phyloP scores from a whole-genome alignment of 2,888 invertebrate genomes.

The Merodon equestris region DNA sequence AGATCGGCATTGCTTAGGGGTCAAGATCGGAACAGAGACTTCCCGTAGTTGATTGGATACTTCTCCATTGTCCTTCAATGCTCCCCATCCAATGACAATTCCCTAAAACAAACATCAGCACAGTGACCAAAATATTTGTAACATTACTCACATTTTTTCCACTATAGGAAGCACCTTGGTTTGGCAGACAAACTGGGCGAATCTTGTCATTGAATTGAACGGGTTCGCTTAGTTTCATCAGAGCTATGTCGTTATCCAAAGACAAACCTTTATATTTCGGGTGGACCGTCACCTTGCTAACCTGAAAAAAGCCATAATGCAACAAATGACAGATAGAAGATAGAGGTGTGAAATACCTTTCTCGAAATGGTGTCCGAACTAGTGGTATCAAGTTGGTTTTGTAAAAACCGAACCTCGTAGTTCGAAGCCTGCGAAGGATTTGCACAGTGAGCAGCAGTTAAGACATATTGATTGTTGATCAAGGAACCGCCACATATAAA shows the following conservation, averaged over 20 bases:
- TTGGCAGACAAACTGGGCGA: conserved; percentile 65
- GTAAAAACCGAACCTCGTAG: conserved; percentile 51
- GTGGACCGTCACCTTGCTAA: conserved; percentile 31
- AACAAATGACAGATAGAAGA: not conserved
- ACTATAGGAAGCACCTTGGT: conserved; percentile 17
- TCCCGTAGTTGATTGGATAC: conserved; percentile 52
- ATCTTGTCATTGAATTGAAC: conserved; percentile 58
- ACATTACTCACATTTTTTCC: conserved; percentile 57
- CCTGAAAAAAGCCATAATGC: conserved; percentile 11
- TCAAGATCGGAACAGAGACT: conserved; percentile 63
- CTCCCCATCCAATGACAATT: conserved; percentile 66
- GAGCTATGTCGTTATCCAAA: conserved; percentile 62
- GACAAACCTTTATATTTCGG: conserved; percentile 39
- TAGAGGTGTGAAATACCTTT: conserved; percentile 17
- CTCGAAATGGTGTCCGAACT: conserved; percentile 6
- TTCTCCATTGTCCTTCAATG: conserved; percentile 38
- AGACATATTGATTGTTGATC: conserved; percentile 79
- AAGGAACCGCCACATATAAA: conserved; percentile 87
- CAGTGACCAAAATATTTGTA: not conserved
- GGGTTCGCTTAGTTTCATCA: conserved; percentile 49
- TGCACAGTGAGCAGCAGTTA: conserved; percentile 55
- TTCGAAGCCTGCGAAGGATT: conserved; percentile 21
- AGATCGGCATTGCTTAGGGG: conserved; percentile 57
- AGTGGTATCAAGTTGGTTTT: conserved; percentile 38
- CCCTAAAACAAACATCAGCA: conserved; percentile 33